Percentiles rank a stretch among this genome's conserved stretches.
Evolutionary conservation across 2,888 invertebrate genomes (phyloP).

Genomic region (Petrophora chlorosata): DNA sequence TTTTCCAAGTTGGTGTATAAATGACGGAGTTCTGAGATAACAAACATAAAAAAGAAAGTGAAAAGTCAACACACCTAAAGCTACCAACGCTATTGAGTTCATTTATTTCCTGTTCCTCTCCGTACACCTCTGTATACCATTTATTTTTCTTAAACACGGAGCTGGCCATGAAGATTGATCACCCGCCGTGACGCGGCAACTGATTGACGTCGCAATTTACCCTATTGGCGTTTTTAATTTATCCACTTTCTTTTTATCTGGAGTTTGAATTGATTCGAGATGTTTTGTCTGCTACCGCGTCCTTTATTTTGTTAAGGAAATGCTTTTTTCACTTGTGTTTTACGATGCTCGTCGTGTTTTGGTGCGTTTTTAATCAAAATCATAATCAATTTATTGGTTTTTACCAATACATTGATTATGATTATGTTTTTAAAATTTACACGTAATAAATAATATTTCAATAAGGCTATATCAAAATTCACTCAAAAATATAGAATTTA

Average conservation of each 20-base stretch:
- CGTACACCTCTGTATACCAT: conserved; percentile 44
- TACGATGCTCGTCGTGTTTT: no score
- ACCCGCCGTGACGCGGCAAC: conserved; percentile 62
- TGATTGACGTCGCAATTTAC: conserved; percentile 80
- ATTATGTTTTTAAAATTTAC: no score
- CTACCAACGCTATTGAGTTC: not conserved
- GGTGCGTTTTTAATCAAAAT: no score
- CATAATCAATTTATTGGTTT: no score
- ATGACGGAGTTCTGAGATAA: no score
- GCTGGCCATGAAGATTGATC: conserved; percentile 73
- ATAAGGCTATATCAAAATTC: no score
- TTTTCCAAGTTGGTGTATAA: no score
- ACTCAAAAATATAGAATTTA: no score
- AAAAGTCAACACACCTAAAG: no score
- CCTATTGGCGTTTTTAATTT: conserved; percentile 77
- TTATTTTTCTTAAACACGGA: conserved; percentile 74
- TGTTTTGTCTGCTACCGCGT: conserved; percentile 27
- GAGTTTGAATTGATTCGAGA: conserved; percentile 53
- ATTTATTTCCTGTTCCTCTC: conserved; percentile 8
- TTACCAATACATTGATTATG: no score
- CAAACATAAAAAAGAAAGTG: no score
- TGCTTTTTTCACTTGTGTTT: not conserved
- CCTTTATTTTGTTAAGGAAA: conserved; percentile 1
- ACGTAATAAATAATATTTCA: no score
- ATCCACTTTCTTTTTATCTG: conserved; percentile 56